Evolutionary conservation across 2,113 vertebrate species (phyloP), one percentile per base, ranked within the genome.

Genomic region (Muntiacus reevesi): DNA sequence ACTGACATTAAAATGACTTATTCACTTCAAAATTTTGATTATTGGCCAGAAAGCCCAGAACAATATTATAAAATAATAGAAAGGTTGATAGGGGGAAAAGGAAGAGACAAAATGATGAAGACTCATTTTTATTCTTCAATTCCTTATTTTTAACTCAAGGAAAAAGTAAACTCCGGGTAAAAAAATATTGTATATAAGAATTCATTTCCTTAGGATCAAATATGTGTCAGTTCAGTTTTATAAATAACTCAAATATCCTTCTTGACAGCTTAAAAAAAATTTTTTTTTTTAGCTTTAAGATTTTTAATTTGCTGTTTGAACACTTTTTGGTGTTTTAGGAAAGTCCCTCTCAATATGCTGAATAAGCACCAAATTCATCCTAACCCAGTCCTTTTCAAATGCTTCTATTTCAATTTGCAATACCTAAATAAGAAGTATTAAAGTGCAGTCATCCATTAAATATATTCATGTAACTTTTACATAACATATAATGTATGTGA

Each of bases 1-100:
- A 98, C 40, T 86, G 94, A 89, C 86, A 94, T 95, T 86, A 89
- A 97, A 98, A 76, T 4, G n/a, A 95, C 71, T 30, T 96, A 87
- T 79, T 84, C 54, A 27, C 21, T 92, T 62, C 14, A 97, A 97
- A 98, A 91, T n/a, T 47, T 71, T 86, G 60, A 85, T 87, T 59
- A 97, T 92, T 59, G 87, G 10, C 76, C n/a, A 54, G 67, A 87
- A 95, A 60, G 11, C 55, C 1, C 57, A 97, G 2, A 15, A 89
- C 14, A 45, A 93, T 10, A 95, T 97, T 64, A 74, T 1, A 7
- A 81, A 50, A 96, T 91, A 93, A 91, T 83, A 52, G 89, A 85
- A 97, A 94, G 10, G 1, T 52, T 96, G 36, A 62, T 84, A 45
- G 67, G 12, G 0, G 1, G 6, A 25, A 84, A 90, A 97, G 13